phyloP scores from a whole-genome alignment of 2,113 vertebrate genomes.

The Neomonachus schauinslandi region DNA sequence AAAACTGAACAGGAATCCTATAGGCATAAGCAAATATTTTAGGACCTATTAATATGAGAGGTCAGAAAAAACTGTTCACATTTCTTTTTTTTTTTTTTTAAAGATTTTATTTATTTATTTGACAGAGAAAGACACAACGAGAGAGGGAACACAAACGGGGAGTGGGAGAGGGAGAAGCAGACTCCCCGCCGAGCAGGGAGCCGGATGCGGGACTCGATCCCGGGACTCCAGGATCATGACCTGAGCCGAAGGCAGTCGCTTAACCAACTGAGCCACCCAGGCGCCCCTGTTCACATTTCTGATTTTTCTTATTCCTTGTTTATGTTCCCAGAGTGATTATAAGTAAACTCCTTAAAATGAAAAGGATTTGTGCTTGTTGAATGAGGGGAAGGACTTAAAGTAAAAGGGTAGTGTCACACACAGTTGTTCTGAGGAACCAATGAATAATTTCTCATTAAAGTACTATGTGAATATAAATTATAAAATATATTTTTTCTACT shows the following conservation, averaged over 20 bases:
- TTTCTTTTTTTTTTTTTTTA: too few relatives aligned
- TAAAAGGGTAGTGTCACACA: neutral
- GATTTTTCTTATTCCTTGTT: neutral
- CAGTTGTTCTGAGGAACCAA: neutral
- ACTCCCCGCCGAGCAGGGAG: too few relatives aligned
- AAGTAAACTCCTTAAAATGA: neutral
- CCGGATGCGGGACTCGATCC: too few relatives aligned
- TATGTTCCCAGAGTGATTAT: neutral
- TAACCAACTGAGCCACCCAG: too few relatives aligned
- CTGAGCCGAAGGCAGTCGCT: too few relatives aligned
- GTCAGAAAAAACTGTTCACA: neutral
- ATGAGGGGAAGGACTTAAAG: neutral
- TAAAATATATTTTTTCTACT: neutral
- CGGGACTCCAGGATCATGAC: too few relatives aligned
- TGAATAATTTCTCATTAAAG: neutral
- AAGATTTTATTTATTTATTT: too few relatives aligned
- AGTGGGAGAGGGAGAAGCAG: too few relatives aligned
- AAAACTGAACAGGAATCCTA: neutral
- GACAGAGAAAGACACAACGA: too few relatives aligned
- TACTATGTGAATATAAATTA: neutral
- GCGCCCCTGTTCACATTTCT: neutral
- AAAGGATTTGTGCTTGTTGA: neutral
- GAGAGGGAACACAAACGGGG: too few relatives aligned
- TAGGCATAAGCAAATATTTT: neutral
- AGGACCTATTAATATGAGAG: neutral